These are phyloP conservation scores for Polydrusus pterygomalis DNA, from an alignment of 2,888 invertebrate genomes.

Conservation along the genomic window DNA sequence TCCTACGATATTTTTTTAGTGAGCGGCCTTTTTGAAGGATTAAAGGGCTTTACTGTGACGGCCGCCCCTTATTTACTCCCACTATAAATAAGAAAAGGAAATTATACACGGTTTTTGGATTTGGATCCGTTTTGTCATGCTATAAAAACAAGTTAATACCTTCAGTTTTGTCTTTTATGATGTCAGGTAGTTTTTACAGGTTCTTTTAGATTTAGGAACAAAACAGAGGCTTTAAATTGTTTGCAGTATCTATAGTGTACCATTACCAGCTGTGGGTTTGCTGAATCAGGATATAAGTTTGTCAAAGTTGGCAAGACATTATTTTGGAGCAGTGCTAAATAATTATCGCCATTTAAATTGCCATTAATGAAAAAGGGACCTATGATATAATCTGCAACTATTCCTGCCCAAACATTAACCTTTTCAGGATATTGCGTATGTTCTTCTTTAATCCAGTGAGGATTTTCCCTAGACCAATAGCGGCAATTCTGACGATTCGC, in stretches of 20 bases:
- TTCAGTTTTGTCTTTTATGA: slow-evolving; percentile 26
- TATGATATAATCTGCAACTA: too few species aligned
- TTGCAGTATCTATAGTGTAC: too few species aligned
- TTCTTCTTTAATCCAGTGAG: too few species aligned
- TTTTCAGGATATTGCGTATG: too few species aligned
- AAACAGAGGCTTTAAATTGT: neutral
- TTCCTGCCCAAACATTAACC: too few species aligned
- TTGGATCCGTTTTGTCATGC: slow-evolving; percentile 43
- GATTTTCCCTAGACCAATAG: too few species aligned
- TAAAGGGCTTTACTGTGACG: slow-evolving; percentile 38
- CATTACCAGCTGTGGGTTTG: neutral
- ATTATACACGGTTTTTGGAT: slow-evolving; percentile 45
- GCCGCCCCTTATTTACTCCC: slow-evolving; percentile 49
- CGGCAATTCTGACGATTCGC: too few species aligned
- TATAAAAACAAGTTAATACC: slow-evolving; percentile 46
- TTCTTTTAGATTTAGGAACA: neutral
- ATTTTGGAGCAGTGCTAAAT: too few species aligned
- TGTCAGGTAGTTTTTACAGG: slow-evolving; percentile 14
- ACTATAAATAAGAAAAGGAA: slow-evolving; percentile 49
- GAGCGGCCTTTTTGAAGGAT: slow-evolving; percentile 46
- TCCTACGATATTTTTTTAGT: slow-evolving; percentile 35
- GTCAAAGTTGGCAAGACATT: too few species aligned
- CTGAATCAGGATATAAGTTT: too few species aligned
- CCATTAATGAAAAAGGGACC: too few species aligned
- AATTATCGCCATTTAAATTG: too few species aligned